phyloP scores from a whole-genome alignment of 2,888 invertebrate species.

The Ariolimax columbianus region DNA sequence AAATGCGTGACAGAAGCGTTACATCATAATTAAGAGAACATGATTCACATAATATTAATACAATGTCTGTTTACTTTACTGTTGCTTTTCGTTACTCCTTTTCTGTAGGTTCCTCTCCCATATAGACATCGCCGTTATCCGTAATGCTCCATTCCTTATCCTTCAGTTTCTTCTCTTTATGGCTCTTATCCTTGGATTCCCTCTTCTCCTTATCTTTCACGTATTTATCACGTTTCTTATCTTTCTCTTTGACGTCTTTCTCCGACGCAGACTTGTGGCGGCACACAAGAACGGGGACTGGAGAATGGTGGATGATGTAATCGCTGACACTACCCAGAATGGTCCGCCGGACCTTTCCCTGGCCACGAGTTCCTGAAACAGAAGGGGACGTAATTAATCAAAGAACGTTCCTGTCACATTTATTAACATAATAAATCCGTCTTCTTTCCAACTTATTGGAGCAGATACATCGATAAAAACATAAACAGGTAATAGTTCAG shows the following conservation, averaged over 20 bases:
- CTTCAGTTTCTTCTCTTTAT: background rate
- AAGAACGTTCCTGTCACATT: too few relatives aligned
- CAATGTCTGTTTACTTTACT: too few relatives aligned
- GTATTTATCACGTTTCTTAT: slow-evolving; percentile 8
- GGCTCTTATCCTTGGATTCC: slow-evolving; percentile 9
- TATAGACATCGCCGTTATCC: background rate
- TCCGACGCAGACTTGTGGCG: slow-evolving; percentile 21
- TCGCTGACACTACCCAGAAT: slow-evolving; percentile 68
- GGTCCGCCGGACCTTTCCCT: slow-evolving; percentile 64
- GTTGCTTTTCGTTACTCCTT: too few relatives aligned
- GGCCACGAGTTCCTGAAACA: slow-evolving; percentile 60
- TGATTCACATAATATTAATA: too few relatives aligned
- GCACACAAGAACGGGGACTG: slow-evolving; percentile 63
- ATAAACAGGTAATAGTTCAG: too few relatives aligned
- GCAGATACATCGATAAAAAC: too few relatives aligned
- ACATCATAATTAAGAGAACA: too few relatives aligned
- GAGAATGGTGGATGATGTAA: slow-evolving; percentile 66
- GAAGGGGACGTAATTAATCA: too few relatives aligned
- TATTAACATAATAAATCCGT: too few relatives aligned
- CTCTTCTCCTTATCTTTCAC: slow-evolving; percentile 15
- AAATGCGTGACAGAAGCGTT: too few relatives aligned
- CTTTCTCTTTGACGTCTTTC: background rate
- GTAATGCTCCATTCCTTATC: background rate
- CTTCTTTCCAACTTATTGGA: too few relatives aligned
- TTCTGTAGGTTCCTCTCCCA: too few relatives aligned